phyloP scores from a whole-genome alignment of 2,888 invertebrate species.

The Eilema caniola region DNA sequence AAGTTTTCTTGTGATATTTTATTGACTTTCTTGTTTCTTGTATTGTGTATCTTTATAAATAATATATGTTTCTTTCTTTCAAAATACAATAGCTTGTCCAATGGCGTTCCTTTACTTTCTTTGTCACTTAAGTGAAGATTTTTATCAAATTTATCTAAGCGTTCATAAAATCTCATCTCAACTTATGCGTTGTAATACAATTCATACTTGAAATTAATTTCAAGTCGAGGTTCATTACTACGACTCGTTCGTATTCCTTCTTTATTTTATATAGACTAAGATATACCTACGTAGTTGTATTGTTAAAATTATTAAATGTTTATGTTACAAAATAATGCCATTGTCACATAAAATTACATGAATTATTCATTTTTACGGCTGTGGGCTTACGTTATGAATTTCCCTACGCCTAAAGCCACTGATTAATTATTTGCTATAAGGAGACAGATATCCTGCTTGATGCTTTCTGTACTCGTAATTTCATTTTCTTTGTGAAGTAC shows the following conservation, averaged over 20 bases:
- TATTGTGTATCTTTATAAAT: too few relatives aligned
- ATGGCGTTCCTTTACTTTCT: not conserved
- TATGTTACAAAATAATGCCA: not conserved
- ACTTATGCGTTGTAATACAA: too few relatives aligned
- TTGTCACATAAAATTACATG: constrained; percentile 4
- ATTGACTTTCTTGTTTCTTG: too few relatives aligned
- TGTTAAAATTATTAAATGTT: not conserved
- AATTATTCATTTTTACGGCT: constrained; percentile 12
- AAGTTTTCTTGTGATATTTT: too few relatives aligned
- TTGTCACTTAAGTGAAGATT: too few relatives aligned
- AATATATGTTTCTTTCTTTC: too few relatives aligned
- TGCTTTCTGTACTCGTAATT: not conserved
- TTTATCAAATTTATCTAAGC: too few relatives aligned
- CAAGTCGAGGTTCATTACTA: too few relatives aligned
- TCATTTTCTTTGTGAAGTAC: not conserved
- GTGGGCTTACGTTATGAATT: constrained; percentile 10
- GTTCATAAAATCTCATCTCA: too few relatives aligned
- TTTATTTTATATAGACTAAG: not conserved
- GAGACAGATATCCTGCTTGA: not conserved
- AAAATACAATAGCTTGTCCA: not conserved
- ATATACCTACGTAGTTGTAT: not conserved
- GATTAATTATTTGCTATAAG: constrained; percentile 12
- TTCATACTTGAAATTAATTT: too few relatives aligned
- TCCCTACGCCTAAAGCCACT: not conserved
- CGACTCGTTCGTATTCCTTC: not conserved